A percentile compares a stretch with the other conserved stretches of the same genome.
Evolutionary conservation across 2,113 vertebrate species (phyloP).

Genomic region (Rhinogobius similis): DNA sequence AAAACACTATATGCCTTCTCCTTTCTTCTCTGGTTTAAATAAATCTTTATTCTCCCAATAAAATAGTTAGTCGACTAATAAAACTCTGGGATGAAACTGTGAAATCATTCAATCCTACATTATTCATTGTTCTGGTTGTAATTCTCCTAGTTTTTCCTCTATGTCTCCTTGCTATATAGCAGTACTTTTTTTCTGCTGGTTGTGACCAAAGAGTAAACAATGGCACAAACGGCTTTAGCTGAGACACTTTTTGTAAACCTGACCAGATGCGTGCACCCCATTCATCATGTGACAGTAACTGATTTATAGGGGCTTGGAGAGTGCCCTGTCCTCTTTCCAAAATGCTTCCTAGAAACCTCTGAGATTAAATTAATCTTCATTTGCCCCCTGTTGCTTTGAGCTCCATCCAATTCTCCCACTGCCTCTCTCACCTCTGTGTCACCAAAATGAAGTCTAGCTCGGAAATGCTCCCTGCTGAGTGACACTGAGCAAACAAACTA

Average conservation of each 20-base stretch:
- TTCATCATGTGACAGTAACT: conserved; percentile 30
- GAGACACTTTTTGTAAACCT: conserved; percentile 23
- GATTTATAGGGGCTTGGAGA: conserved; percentile 33
- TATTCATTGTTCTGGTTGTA: not conserved
- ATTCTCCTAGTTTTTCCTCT: not conserved
- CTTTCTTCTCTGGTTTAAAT: no score
- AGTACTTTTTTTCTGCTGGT: not conserved
- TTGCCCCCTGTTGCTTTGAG: conserved; percentile 47
- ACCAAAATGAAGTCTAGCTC: conserved; percentile 34
- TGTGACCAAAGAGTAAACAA: conserved; percentile 20
- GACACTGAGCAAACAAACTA: conserved; percentile 29
- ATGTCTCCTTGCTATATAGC: not conserved
- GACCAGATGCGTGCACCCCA: conserved; percentile 22
- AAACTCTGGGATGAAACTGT: no score
- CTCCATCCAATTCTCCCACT: conserved; percentile 25
- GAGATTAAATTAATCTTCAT: conserved; percentile 65
- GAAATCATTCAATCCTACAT: not conserved
- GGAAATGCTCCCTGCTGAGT: conserved; percentile 35
- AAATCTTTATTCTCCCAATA: no score
- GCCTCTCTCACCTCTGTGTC: conserved; percentile 32
- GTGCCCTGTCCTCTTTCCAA: conserved; percentile 21
- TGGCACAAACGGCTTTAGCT: conserved; percentile 14
- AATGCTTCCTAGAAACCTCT: conserved; percentile 36
- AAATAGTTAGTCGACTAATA: no score
- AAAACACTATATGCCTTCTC: no score